Conservation (phyloP, 2,113 vertebrate genomes). For the Podocnemis expansa region DNA sequence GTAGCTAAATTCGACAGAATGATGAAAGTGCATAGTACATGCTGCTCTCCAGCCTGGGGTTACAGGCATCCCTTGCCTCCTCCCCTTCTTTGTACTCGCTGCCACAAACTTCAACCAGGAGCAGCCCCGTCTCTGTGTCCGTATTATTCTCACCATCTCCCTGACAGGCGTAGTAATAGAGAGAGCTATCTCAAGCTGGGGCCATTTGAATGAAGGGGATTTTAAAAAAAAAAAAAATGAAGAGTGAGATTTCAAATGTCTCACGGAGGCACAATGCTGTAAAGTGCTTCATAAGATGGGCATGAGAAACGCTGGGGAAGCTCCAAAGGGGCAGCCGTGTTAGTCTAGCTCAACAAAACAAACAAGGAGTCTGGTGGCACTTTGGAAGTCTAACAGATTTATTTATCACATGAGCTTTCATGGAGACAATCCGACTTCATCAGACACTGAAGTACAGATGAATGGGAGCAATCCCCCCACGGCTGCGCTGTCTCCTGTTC, state of each 20-base stretch:
- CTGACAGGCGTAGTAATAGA: slow-evolving; percentile 47
- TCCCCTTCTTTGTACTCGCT: slow-evolving; percentile 5
- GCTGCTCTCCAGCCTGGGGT: neutral
- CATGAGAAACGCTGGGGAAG: neutral
- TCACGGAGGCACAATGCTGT: neutral
- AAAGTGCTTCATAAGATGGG: neutral
- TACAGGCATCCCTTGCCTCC: neutral
- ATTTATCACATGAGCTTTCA: too few species aligned
- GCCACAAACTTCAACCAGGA: neutral
- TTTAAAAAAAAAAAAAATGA: neutral
- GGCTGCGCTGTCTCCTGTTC: too few species aligned
- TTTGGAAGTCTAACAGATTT: too few species aligned
- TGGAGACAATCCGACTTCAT: too few species aligned
- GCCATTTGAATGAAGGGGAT: slow-evolving; percentile 1
- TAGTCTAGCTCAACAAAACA: too few species aligned
- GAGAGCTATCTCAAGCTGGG: slow-evolving; percentile 36
- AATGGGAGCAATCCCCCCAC: too few species aligned
- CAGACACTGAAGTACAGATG: too few species aligned
- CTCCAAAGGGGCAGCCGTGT: too few species aligned
- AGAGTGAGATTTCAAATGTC: neutral
- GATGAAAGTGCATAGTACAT: neutral
- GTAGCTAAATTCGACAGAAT: neutral
- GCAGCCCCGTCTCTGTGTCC: neutral
- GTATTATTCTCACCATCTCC: slow-evolving; percentile 23
- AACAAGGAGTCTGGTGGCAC: too few species aligned